These are phyloP conservation scores for Scaptomyza graminum DNA, from an alignment of 1,140 invertebrate species.

Conservation along the genomic window DNA sequence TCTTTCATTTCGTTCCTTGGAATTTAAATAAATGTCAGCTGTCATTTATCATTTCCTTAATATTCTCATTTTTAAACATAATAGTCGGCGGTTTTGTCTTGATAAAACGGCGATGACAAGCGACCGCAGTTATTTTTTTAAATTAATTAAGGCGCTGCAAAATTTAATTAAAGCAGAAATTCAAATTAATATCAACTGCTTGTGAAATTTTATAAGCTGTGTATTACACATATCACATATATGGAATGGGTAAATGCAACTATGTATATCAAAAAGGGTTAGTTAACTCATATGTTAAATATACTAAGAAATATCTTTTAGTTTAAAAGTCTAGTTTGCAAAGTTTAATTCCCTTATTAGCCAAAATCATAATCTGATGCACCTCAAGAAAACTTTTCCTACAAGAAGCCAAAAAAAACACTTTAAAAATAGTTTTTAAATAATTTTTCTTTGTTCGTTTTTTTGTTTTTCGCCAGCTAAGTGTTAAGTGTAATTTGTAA, in stretches of 20 bases:
- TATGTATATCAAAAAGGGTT: neutral
- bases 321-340: neutral
- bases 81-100: constrained; percentile 25
- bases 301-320: neutral
- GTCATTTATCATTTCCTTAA: constrained; percentile 31
- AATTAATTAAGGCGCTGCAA: constrained; percentile 31
- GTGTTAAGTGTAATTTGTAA: constrained; percentile 18
- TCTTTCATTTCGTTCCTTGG: constrained; percentile 1
- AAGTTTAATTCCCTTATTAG: neutral
- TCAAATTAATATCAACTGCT: constrained; percentile 2
- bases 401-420: neutral
- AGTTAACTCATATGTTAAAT: neutral
- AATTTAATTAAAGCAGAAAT: constrained; percentile 23
- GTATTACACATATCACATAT: neutral
- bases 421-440: constrained; percentile 12
- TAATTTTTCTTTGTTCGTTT: constrained; percentile 2
- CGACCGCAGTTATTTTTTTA: constrained; percentile 55
- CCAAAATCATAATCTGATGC: neutral
- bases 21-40: constrained; percentile 3
- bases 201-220: neutral
- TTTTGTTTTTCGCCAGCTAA: neutral
- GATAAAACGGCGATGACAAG: constrained; percentile 11
- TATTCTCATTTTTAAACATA: constrained; percentile 28
- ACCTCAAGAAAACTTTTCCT: neutral
- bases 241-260: neutral